A percentile compares a stretch with the other conserved stretches of the same genome.
phyloP scores from a whole-genome alignment of 1,140 invertebrate genomes.

The Ridgeia piscesae region DNA sequence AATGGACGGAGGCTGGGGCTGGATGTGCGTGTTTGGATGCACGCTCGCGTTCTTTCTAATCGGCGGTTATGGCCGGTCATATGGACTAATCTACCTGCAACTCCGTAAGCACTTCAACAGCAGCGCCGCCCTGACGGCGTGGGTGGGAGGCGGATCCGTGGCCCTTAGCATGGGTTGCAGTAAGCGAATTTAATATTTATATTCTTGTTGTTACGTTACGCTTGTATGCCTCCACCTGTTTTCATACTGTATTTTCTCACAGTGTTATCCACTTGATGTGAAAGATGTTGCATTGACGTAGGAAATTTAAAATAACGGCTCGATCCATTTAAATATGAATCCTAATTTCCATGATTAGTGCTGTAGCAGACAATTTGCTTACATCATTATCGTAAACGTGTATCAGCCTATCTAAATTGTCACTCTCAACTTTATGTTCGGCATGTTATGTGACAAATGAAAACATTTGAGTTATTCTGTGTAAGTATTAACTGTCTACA shows the following conservation, averaged over 20 bases:
- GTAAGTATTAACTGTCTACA: too few relatives aligned
- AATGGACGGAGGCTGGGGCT: slow-evolving; percentile 7
- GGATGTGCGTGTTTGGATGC: slow-evolving; percentile 13
- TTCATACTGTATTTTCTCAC: background rate
- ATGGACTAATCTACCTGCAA: slow-evolving; percentile 8
- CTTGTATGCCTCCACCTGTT: background rate
- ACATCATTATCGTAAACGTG: too few relatives aligned
- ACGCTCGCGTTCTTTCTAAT: background rate
- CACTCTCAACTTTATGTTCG: too few relatives aligned
- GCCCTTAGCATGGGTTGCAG: background rate
- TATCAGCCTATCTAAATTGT: too few relatives aligned
- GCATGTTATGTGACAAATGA: too few relatives aligned
- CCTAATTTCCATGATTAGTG: too few relatives aligned
- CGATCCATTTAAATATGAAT: too few relatives aligned
- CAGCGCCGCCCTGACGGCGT: slow-evolving; percentile 13
- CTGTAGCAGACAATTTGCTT: too few relatives aligned
- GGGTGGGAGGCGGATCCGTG: slow-evolving; percentile 10
- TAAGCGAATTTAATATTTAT: background rate
- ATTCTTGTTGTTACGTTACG: background rate
- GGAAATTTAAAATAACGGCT: too few relatives aligned
- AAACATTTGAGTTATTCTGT: too few relatives aligned
- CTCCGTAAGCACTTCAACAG: slow-evolving; percentile 4
- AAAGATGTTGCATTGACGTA: too few relatives aligned
- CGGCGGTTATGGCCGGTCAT: slow-evolving; percentile 8
- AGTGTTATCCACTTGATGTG: too few relatives aligned